Evolutionary conservation across 2,888 invertebrate species (phyloP).

Genomic region (Endotricha flammealis): DNA sequence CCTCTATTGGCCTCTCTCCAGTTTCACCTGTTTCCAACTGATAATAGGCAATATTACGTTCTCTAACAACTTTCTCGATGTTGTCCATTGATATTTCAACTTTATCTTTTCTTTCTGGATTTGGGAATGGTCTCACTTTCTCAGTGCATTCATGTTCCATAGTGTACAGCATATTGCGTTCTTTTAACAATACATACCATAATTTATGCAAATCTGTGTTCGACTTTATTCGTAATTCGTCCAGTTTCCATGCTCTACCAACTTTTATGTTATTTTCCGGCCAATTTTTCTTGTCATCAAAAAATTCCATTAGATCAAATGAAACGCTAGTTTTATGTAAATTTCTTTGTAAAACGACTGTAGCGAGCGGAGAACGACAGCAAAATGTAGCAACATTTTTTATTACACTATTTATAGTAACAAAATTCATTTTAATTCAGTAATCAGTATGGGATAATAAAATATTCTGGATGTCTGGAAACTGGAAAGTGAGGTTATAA

Average conservation of each 20-base stretch:
- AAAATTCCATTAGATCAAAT: slow-evolving; percentile 89
- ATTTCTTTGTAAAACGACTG: slow-evolving; percentile 24
- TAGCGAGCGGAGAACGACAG: slow-evolving; percentile 31
- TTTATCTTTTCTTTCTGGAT: slow-evolving; percentile 95
- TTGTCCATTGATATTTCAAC: slow-evolving; percentile 97
- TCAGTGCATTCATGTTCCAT: slow-evolving; percentile 92
- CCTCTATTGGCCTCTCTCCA: slow-evolving; percentile 85
- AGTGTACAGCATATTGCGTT: slow-evolving; percentile 97
- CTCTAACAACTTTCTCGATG: slow-evolving; percentile 92
- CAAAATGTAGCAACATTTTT: slow-evolving; percentile 29
- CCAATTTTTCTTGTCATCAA: slow-evolving; percentile 92
- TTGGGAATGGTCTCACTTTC: slow-evolving; percentile 86
- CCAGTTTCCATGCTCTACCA: slow-evolving; percentile 92
- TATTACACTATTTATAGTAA: slow-evolving; percentile 30
- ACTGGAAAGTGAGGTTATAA: too few species aligned
- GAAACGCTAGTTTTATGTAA: slow-evolving; percentile 56
- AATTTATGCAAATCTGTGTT: slow-evolving; percentile 97
- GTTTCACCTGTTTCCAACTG: slow-evolving; percentile 92
- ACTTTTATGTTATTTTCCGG: slow-evolving; percentile 84
- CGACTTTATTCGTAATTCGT: slow-evolving; percentile 96
- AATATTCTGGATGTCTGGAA: too few species aligned
- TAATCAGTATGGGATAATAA: too few species aligned
- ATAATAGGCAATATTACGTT: slow-evolving; percentile 94
- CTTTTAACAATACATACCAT: slow-evolving; percentile 95
- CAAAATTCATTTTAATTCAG: slow-evolving; percentile 34